Evolutionary conservation across 2,888 invertebrate genomes (phyloP), one percentile per base, ranked within the genome.

Genomic region (Tachystola acroxantha): DNA sequence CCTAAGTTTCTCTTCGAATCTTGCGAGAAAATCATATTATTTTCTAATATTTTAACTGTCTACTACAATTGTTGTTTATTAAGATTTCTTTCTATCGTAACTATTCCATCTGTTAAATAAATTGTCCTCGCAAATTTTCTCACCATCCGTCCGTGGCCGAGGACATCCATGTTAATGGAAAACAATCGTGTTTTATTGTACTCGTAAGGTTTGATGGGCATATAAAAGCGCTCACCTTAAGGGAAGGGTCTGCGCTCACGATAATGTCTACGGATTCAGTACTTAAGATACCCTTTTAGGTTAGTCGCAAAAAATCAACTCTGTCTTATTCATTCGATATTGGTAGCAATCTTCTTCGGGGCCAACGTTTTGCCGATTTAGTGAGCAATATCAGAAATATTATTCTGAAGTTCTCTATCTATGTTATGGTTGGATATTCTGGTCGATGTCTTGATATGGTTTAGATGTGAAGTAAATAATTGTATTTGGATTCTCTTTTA

Each of bases 151-250:
- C 42, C 42, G 37, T 42, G 43, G 40, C 40, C 36, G 43, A 43
- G 51, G 52, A 57, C 64, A 65, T 66, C 73, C 63, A 76, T 71
- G 76, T 73, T 80, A 84, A 84, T 81, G 81, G 79, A 76, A 80
- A 81, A 81, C 85, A 82, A 84, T 85, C 76, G 78, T 84, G 85
- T 80, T 85, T 84, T 82, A 85, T 84, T 80, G 70, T 67, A 65
- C 75, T 77, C 84, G 69, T 82, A 81, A 84, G 74, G 63, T 76
- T 82, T 82, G 78, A 84, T 82, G 70, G 80, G 69, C 64, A 70
- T 70, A 82, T 81, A 80, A 84, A 84, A 82, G 76, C 71, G 73
- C 71, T 79, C 77, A 80, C 79, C 82, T 76, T 72, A 70, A 70
- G 64, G 62, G 68, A 75, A 77, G 76, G 81, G 76, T 71, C 73